These are phyloP conservation scores for Tetrapedia diversipes DNA, from an alignment of 2,888 invertebrate genomes.

Conservation along the genomic window DNA sequence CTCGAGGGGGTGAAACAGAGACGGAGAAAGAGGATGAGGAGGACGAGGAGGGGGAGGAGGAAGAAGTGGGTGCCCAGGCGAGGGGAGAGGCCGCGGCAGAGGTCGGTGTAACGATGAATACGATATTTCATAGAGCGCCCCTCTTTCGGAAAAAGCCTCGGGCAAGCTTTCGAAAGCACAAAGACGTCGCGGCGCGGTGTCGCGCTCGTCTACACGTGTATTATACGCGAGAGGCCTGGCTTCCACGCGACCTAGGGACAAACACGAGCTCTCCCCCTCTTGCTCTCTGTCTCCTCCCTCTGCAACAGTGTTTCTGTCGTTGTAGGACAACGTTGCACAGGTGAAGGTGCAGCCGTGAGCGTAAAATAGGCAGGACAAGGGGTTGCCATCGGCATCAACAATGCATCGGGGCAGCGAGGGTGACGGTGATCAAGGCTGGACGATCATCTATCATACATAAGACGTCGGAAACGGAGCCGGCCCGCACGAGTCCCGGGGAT, in stretches of 20 bases:
- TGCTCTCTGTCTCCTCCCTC: neutral
- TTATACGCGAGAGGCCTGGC: constrained; percentile 49
- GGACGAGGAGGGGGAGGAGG: constrained; percentile 32
- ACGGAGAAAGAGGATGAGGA: constrained; percentile 22
- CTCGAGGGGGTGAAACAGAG: constrained; percentile 33
- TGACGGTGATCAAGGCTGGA: constrained; percentile 61
- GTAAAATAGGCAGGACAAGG: constrained; percentile 47
- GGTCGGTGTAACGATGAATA: constrained; percentile 70
- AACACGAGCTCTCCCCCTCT: neutral
- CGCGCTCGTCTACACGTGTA: constrained; percentile 61
- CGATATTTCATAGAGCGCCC: constrained; percentile 67
- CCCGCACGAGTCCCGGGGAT: constrained; percentile 18
- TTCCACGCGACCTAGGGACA: constrained; percentile 27
- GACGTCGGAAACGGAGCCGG: constrained; percentile 33
- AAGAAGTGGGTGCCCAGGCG: constrained; percentile 27
- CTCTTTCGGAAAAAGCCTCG: constrained; percentile 64
- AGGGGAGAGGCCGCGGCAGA: constrained; percentile 38
- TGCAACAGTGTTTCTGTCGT: no score
- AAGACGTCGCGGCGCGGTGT: constrained; percentile 64
- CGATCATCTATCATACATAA: constrained; percentile 69
- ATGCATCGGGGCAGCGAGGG: constrained; percentile 65
- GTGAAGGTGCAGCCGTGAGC: constrained; percentile 37
- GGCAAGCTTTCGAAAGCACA: constrained; percentile 67
- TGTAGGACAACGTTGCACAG: constrained; percentile 17
- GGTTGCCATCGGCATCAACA: constrained; percentile 64